Base-by-base conservation (phyloP, 2,113 vertebrate genomes). In the Atractosteus spatula region DNA sequence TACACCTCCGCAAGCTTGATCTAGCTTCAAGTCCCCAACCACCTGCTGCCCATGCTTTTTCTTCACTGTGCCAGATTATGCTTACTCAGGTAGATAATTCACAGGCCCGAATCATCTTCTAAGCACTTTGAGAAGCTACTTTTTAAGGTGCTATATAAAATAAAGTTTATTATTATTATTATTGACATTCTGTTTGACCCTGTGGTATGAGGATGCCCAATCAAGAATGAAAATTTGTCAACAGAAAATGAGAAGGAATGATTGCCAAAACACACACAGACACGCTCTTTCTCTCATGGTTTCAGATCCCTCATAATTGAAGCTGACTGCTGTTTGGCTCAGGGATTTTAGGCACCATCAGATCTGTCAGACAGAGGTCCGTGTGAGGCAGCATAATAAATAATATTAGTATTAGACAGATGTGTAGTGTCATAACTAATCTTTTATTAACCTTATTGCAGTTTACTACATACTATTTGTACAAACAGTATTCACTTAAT, bases 11-110 rank as follows among this genome's bases (percentile, higher is more conserved):
- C 55, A 62, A 42, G 45, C 68, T 69, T 16, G 10, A 47, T 55
- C 66, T 61, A 47, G 51, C 65, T 67, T 55, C 65, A 71, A 61
- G 79, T 57, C 74, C 73, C 78, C 74, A 80, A 83, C 83, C 85
- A 86, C 82, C 73, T 76, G 76, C 72, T 76, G 45, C 79, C 85
- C 59, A 68, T 66, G 76, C 69, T 78, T 77, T 43, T 44, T 41
- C 68, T 44, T 16, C 10, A 72, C 45, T 74, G 17, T 71, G 67
- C 67, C 66, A 71, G 44, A 16, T 69, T 59, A 51, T 66, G 56
- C 14, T 42, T 61, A 71, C n/a, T 6, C 55, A 55, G 62, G 55
- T 74, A 8, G 66, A 7, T 12, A n/a, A 17, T 61, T 68, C 56
- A 55, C 59, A 29, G 64, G 56, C 42, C 76, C 16, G 47, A 17